These are phyloP conservation scores for Drosophila sordidula DNA, from an alignment of 2,888 invertebrate genomes.

Conservation along the genomic window DNA sequence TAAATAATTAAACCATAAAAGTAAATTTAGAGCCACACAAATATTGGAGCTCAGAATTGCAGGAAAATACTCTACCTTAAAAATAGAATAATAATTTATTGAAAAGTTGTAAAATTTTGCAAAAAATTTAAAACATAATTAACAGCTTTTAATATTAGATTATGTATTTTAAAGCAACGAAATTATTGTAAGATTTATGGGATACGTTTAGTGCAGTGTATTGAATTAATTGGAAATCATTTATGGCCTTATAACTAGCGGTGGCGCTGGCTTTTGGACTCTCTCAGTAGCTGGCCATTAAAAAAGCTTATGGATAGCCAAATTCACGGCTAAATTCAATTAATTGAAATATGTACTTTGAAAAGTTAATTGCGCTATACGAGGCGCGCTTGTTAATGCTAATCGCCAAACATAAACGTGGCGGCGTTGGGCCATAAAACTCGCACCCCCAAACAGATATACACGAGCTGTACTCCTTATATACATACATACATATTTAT, in stretches of 20 bases:
- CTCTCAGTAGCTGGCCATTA: constrained; percentile 44
- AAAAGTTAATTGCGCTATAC: constrained; percentile 69
- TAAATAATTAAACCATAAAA: constrained; percentile 68
- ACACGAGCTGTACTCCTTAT: constrained; percentile 7
- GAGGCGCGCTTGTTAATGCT: constrained; percentile 71
- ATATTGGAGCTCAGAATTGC: background rate
- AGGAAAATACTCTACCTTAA: background rate
- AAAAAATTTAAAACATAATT: background rate
- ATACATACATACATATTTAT: background rate
- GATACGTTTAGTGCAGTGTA: constrained; percentile 14
- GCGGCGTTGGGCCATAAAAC: constrained; percentile 38
- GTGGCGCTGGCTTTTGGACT: constrained; percentile 4
- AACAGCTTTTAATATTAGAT: background rate
- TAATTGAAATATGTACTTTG: constrained; percentile 76
- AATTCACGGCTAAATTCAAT: constrained; percentile 77
- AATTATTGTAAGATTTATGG: background rate
- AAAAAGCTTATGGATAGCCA: constrained; percentile 58
- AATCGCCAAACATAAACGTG: constrained; percentile 69
- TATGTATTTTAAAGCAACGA: background rate
- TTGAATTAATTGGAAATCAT: constrained; percentile 27
- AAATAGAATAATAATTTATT: background rate
- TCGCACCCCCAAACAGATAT: constrained; percentile 26
- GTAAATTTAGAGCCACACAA: constrained; percentile 32
- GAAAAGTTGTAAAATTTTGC: background rate
- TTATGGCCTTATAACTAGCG: constrained; percentile 42